phyloP scores from a whole-genome alignment of 2,888 invertebrate genomes.

The Pristionchus exspectatus region DNA sequence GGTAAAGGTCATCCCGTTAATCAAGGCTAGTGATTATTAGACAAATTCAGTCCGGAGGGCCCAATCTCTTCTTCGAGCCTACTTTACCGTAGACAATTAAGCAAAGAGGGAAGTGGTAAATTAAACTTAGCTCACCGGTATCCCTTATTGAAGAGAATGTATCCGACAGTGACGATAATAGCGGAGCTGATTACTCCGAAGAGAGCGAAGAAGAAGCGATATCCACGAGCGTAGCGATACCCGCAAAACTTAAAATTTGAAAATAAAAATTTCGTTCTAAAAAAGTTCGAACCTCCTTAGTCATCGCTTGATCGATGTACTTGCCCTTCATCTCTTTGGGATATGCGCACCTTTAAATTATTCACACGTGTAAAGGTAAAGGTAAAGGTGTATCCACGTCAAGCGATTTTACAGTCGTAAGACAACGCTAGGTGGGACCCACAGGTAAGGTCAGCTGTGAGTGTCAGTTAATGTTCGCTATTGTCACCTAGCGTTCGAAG shows the following conservation, averaged over 20 bases:
- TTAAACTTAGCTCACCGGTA: background rate
- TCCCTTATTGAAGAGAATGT: constrained; percentile 46
- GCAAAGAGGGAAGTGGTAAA: background rate
- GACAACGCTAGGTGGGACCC: too few species aligned
- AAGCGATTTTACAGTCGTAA: too few species aligned
- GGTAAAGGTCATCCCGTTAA: too few species aligned
- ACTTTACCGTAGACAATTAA: too few species aligned
- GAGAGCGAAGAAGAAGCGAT: constrained; percentile 46
- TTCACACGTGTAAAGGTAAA: background rate
- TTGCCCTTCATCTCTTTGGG: constrained; percentile 40
- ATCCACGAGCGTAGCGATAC: background rate
- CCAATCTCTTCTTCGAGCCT: too few species aligned
- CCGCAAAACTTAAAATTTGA: constrained; percentile 8
- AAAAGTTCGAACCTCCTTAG: background rate
- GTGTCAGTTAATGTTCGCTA: background rate
- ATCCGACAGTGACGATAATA: constrained; percentile 26
- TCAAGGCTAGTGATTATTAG: too few species aligned
- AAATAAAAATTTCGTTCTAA: background rate
- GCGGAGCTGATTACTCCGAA: background rate
- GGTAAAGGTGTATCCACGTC: too few species aligned
- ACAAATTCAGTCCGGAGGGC: too few species aligned
- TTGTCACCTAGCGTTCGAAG: background rate
- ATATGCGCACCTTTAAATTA: background rate
- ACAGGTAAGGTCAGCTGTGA: too few species aligned
- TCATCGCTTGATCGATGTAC: background rate